These are phyloP conservation scores for Corynorhinus townsendii DNA, from an alignment of 2,113 vertebrate species.

Conservation along the genomic window DNA sequence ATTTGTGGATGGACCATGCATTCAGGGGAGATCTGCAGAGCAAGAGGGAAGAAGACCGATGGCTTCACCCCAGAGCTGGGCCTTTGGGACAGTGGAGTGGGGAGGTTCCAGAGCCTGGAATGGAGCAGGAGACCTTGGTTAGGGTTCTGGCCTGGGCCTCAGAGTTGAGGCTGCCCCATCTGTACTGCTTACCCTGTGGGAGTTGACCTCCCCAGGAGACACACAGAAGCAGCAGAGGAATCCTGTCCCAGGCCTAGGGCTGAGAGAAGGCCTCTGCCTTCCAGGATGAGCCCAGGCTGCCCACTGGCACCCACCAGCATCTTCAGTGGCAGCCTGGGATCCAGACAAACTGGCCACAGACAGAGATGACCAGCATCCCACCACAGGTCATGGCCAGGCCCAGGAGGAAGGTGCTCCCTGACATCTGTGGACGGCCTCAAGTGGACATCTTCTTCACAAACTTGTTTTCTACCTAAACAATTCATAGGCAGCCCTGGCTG, in stretches of 20 bases:
- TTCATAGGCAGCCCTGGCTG: background rate
- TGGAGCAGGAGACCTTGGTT: background rate
- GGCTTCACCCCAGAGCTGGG: background rate
- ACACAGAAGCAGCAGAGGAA: background rate
- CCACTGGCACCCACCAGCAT: background rate
- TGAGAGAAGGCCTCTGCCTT: background rate
- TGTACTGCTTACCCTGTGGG: background rate
- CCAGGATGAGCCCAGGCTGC: background rate
- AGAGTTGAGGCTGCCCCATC: background rate
- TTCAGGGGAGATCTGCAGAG: background rate
- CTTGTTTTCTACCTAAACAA: background rate
- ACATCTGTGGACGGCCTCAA: background rate
- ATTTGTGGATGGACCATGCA: background rate
- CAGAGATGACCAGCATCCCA: background rate
- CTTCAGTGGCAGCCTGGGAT: background rate
- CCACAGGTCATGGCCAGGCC: background rate
- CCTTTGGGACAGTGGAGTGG: rapidly evolving
- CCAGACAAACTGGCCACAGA: background rate
- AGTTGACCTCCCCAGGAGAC: background rate
- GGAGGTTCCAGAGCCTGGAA: background rate
- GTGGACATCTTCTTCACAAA: background rate
- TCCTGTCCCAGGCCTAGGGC: background rate
- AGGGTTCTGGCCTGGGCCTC: background rate
- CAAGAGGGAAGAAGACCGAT: background rate
- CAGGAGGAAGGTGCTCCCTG: rapidly evolving